These are phyloP conservation scores for Athetis lepigone DNA, from an alignment of 2,888 invertebrate species.

Conservation along the genomic window DNA sequence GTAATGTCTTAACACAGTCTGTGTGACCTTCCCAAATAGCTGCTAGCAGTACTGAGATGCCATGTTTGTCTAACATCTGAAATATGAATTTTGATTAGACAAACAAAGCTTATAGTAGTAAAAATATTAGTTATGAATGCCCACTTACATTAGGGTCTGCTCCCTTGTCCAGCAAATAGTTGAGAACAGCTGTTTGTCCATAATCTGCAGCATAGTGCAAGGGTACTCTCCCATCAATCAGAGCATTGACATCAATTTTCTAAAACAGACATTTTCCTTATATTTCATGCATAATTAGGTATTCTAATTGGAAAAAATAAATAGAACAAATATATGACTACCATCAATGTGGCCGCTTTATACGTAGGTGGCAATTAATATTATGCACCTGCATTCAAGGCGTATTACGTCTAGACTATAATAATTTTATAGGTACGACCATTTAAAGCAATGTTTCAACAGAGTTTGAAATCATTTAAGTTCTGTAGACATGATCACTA, in stretches of 20 bases:
- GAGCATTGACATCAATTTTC: constrained; percentile 96
- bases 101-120: not conserved
- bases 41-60: constrained; percentile 97
- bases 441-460: constrained; percentile 15
- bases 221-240: constrained; percentile 96
- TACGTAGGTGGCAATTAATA: constrained; percentile 1
- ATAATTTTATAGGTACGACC: constrained; percentile 7
- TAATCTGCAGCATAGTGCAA: constrained; percentile 99
- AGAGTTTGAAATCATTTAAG: constrained; percentile 5
- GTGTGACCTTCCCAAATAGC: constrained; percentile 99
- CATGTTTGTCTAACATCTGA: constrained; percentile 98
- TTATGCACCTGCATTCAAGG: constrained; percentile 10
- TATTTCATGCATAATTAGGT: not conserved
- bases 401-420: constrained; percentile 3
- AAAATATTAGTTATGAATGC: not conserved
- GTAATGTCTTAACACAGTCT: constrained; percentile 96
- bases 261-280: constrained; percentile 72
- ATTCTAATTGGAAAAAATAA: not conserved
- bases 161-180: constrained; percentile 96
- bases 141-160: constrained; percentile 96
- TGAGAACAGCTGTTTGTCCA: constrained; percentile 97
- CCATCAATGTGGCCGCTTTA: not conserved
- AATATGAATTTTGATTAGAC: constrained; percentile 39
- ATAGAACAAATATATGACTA: not conserved
- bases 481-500: not conserved